These are phyloP conservation scores for Drosophila ambigua DNA, from an alignment of 1,140 invertebrate genomes.

Conservation along the genomic window DNA sequence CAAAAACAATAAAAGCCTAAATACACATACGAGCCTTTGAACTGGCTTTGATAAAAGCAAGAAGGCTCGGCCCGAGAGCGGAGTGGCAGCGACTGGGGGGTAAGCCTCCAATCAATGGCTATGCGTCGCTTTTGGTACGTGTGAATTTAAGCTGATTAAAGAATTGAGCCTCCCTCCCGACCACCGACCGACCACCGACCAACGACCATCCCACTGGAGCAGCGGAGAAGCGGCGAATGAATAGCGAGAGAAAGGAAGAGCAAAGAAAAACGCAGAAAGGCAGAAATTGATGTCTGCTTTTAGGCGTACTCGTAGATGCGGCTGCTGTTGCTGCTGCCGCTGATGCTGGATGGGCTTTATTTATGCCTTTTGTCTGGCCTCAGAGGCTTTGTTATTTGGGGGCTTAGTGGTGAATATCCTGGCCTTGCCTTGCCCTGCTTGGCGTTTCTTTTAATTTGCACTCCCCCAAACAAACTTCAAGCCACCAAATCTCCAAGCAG, in stretches of 20 bases:
- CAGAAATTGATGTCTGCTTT: constrained; percentile 79
- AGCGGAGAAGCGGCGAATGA: not conserved
- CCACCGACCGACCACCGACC: too few species aligned
- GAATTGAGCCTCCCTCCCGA: constrained; percentile 61
- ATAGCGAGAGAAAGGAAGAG: constrained; percentile 3
- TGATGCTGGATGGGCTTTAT: constrained; percentile 52
- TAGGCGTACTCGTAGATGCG: constrained; percentile 49
- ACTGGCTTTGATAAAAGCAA: constrained; percentile 76
- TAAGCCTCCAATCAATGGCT: constrained; percentile 81
- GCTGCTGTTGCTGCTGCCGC: constrained; percentile 52
- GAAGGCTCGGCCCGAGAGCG: constrained; percentile 29
- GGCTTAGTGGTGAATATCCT: constrained; percentile 66
- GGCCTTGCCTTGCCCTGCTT: not conserved
- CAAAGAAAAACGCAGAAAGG: constrained; percentile 50
- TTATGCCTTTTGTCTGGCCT: constrained; percentile 71
- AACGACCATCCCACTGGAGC: constrained; percentile 14
- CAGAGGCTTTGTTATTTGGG: constrained; percentile 70
- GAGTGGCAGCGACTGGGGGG: constrained; percentile 22
- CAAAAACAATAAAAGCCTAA: constrained; percentile 82
- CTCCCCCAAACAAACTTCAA: constrained; percentile 19
- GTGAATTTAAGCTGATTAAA: constrained; percentile 84
- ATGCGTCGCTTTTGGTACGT: constrained; percentile 79
- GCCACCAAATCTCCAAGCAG: not conserved
- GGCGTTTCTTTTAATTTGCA: constrained; percentile 65
- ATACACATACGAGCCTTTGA: constrained; percentile 80